Base-by-base conservation (phyloP, 2,797 vertebrate species). In the Poeciliopsis paucimaculata region DNA sequence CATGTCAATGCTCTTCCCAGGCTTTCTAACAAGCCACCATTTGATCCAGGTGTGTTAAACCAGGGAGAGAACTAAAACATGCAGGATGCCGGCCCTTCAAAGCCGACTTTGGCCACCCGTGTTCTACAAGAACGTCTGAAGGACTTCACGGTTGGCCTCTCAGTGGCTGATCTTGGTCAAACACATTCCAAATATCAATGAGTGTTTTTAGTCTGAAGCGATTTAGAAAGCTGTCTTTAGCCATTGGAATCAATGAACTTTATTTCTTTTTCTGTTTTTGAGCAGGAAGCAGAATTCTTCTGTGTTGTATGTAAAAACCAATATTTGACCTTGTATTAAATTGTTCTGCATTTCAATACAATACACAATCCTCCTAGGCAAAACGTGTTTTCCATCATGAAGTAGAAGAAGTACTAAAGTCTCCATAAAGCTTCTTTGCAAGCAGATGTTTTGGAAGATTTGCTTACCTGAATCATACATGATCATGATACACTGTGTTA, bases 51-150 rank as follows among this genome's bases (percentile, higher is more conserved):
- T 13, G 12, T 13, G 45, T 46, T 46, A 46, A 46, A 46, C 12
- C 45, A 46, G 45, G 45, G 45, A 13, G 45, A 46, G 45, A 46
- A 46, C 45, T 46, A 46, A 13, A 15, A 46, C 12, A 46, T 46
- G 45, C 12, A 46, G 45, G 45, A 46, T 46, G 45, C 45, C 3
- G 45, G 45, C 45, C 45, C 12, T 13, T 3, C 12, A 46, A 3
- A 12, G 13, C 12, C 45, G 0, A 46, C 45, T 46, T 46, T 46
- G 45, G 45, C 2, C 45, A 13, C 45, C 1, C 0, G 11, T 45
- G 45, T 75, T 92, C 84, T 87, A 93, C 94, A 94, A 89, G 91
- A 95, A 92, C 76, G 76, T 1, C n/a, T 68, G 64, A 85, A 78
- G 5, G 57, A 60, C 7, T 57, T 80, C 23, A 2, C 62, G 20